Conservation (phyloP, 2,797 vertebrate species). For the Erethizon dorsatum region DNA sequence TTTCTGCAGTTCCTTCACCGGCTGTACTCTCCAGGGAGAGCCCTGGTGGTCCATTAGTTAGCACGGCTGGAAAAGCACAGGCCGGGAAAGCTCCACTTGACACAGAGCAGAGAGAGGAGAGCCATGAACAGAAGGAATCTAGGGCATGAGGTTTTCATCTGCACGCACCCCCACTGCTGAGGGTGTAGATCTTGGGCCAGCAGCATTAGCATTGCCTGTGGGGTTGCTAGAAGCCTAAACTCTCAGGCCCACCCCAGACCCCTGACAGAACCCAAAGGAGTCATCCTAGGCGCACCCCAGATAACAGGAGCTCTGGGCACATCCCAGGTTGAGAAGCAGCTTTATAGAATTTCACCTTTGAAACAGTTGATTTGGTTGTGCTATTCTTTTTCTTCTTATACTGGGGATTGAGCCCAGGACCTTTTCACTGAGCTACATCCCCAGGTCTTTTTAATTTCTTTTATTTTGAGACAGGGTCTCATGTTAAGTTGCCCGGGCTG, state of each 20-base stretch:
- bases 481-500: background rate
- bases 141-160: background rate
- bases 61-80: background rate
- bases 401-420: background rate
- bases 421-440: background rate
- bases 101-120: background rate
- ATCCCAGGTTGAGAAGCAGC: background rate
- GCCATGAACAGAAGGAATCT: background rate
- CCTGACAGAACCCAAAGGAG: background rate
- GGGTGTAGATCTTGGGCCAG: background rate
- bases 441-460: background rate
- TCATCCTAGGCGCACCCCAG: background rate
- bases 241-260: background rate
- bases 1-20: background rate
- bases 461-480: background rate
- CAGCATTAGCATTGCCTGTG: accelerated
- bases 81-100: background rate
- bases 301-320: background rate
- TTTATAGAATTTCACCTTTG: background rate
- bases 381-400: background rate
- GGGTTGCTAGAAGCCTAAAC: background rate
- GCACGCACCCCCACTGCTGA: background rate
- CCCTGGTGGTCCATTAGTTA: background rate
- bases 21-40: background rate
- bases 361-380: background rate